Percentiles rank a stretch among this genome's conserved stretches.
These are phyloP conservation scores for Nemotelus pantherinus DNA, from an alignment of 2,888 invertebrate genomes.

Conservation along the genomic window DNA sequence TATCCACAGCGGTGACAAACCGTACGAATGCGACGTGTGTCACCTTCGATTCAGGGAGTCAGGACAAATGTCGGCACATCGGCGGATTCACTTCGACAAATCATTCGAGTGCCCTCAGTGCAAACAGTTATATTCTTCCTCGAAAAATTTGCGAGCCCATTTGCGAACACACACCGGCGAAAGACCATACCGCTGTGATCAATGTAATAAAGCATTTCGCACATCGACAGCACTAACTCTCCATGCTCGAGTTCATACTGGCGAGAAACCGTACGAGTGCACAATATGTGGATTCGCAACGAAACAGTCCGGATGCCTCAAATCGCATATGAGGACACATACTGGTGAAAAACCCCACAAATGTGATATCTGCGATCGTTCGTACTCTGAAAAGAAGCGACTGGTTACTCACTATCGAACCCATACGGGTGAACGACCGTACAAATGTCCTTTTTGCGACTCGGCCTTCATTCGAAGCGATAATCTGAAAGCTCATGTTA, in stretches of 20 bases:
- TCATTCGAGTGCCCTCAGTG: constrained; percentile 47
- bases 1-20: constrained; percentile 47
- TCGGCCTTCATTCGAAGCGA: constrained; percentile 45
- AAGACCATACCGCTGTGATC: constrained; percentile 48
- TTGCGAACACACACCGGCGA: constrained; percentile 49
- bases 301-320: constrained; percentile 47
- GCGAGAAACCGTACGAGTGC: constrained; percentile 47
- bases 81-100: constrained; percentile 48
- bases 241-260: constrained; percentile 47
- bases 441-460: constrained; percentile 47
- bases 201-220: constrained; percentile 48
- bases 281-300: constrained; percentile 42
- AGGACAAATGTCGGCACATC: constrained; percentile 49
- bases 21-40: constrained; percentile 46
- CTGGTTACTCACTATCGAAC: constrained; percentile 47
- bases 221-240: constrained; percentile 47
- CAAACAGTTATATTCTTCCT: constrained; percentile 46
- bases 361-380: constrained; percentile 47
- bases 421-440: constrained; percentile 47
- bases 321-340: constrained; percentile 46
- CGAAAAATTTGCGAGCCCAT: constrained; percentile 48
- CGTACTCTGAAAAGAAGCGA: constrained; percentile 47
- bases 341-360: constrained; percentile 47
- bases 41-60: constrained; percentile 46
- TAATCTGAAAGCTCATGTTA: constrained; percentile 43